Base-by-base conservation (phyloP, 2,113 vertebrate genomes). In the Macrotis lagotis region DNA sequence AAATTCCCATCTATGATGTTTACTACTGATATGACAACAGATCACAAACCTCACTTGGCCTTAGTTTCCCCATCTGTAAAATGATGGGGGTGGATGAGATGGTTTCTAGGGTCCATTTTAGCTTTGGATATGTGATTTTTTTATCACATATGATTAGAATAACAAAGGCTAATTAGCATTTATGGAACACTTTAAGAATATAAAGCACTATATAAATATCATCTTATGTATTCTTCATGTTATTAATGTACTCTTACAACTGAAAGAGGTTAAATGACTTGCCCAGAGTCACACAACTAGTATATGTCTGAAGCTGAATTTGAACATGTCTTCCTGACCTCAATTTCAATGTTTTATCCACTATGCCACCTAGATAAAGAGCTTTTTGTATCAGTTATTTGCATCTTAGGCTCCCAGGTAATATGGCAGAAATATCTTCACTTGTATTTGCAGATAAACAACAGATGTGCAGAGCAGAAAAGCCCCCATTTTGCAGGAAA, bases 1-100 rank as follows among this genome's bases (percentile, higher is more conserved):
- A 2, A 31, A 8, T 44, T 25, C 1, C 0, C 0, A 2, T 3
- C 8, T 16, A 50, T 83, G 66, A 83, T 24, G 28, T 25, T 25
- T 48, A 89, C 49, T 44, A 31, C 14, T 44, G 22, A 1, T 4
- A 74, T 51, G 90, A 5, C 10, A 90, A 74, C 74, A 1, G 10
- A 6, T 48, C 6, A 1, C 50, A 25, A 25, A 83, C 25, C 7
- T 0, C 31, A 0, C 47, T 0, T 25, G 11, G 95, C 50, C 90
- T 48, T 48, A 10, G 92, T 53, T 22, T 91, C 51, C 49, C 50
- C 92, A 2, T 9, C 25, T 26, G 48, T 50, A 25, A 19, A 83
- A 90, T 53, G 88, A 48, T 19, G 4, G 66, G n/a, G n/a, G 44
- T 83, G 37, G 7, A 44, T 83, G 66, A 83, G 7, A 83, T 83